Evolutionary conservation across 2,113 vertebrate species (phyloP).

Genomic region (Pseudorasbora parva): DNA sequence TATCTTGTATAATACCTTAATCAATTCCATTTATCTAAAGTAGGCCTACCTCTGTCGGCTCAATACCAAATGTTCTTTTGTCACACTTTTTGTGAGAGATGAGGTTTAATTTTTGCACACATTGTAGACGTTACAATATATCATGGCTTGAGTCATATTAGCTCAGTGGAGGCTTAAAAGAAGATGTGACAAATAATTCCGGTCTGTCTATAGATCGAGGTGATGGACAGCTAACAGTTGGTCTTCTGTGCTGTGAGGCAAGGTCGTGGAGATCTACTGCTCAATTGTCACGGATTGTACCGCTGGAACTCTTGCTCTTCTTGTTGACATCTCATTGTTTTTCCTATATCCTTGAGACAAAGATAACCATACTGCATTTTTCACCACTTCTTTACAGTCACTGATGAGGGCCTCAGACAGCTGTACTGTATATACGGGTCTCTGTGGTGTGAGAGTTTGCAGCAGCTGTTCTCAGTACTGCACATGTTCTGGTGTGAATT

Average conservation of each 20-base stretch:
- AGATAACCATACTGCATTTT: slow-evolving; percentile 21
- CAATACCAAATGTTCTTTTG: neutral
- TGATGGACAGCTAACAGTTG: slow-evolving; percentile 37
- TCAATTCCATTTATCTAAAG: neutral
- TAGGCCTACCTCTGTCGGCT: neutral
- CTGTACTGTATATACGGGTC: slow-evolving; percentile 4
- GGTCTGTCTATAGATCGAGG: slow-evolving; percentile 19
- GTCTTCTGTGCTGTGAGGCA: neutral
- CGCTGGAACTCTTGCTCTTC: neutral
- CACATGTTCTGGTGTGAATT: slow-evolving; percentile 16
- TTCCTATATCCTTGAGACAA: slow-evolving; percentile 48
- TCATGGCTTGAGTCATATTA: neutral
- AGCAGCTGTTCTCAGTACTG: slow-evolving; percentile 21
- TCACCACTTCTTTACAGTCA: slow-evolving; percentile 20
- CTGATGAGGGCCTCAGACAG: slow-evolving; percentile 2
- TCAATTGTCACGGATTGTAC: slow-evolving; percentile 7
- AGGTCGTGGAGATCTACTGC: neutral
- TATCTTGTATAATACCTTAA: neutral
- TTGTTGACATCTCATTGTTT: slow-evolving; percentile 38
- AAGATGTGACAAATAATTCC: neutral
- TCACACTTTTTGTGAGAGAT: neutral
- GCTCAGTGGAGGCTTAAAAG: neutral
- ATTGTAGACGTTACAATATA: too few relatives aligned
- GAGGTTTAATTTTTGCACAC: slow-evolving; percentile 5
- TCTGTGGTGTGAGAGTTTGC: neutral